Percentiles rank a stretch among this genome's conserved stretches.
phyloP scores from a whole-genome alignment of 2,113 vertebrate genomes.

The Sclerurus mexicanus region DNA sequence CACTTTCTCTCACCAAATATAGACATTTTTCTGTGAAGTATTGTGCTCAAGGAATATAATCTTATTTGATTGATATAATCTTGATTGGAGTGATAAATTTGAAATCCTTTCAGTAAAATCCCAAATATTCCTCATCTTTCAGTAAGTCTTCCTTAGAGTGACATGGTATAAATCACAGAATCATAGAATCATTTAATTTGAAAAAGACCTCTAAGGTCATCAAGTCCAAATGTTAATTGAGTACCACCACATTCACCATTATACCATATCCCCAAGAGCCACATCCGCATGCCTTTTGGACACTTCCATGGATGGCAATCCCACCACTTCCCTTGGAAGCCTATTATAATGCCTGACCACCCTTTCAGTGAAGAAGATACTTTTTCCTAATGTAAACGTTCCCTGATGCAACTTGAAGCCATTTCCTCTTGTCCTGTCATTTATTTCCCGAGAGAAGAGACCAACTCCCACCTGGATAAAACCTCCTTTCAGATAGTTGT shows the following conservation, averaged over 20 bases:
- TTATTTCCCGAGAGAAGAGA: background rate
- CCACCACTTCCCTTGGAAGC: background rate
- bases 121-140: background rate
- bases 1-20: background rate
- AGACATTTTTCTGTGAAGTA: background rate
- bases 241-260: background rate
- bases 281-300: background rate
- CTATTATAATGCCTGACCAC: background rate
- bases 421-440: background rate
- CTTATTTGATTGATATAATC: background rate
- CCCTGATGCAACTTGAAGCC: background rate
- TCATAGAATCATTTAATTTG: background rate
- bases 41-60: background rate
- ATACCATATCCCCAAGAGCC: too few relatives aligned
- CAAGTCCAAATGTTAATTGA: background rate
- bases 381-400: background rate
- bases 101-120: background rate
- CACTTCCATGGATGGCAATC: background rate
- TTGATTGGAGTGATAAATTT: background rate
- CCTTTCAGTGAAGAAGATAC: background rate
- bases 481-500: background rate
- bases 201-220: background rate
- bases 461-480: fast-evolving
- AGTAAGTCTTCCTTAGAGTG: background rate
- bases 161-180: fast-evolving